Evolutionary conservation across 2,888 invertebrate genomes (phyloP).

Genomic region (Eristalinus sepulchralis): DNA sequence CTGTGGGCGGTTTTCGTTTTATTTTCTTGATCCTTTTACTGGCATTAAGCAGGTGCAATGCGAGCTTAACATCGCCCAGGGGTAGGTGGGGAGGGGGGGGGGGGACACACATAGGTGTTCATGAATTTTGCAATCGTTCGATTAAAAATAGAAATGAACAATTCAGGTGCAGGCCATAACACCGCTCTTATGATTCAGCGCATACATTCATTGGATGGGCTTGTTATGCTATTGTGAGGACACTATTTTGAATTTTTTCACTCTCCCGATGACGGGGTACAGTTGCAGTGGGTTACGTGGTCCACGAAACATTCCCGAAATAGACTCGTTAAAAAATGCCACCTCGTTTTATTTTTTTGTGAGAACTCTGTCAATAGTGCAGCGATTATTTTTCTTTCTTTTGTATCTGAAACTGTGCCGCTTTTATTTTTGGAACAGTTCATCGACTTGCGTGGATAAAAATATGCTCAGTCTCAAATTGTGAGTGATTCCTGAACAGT

Average conservation of each 20-base stretch:
- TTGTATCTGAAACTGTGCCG: not conserved
- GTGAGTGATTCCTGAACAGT: not conserved
- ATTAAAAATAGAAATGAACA: constrained; percentile 47
- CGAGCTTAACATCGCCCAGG: not conserved
- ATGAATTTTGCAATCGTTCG: constrained; percentile 46
- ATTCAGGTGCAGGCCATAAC: constrained; percentile 44
- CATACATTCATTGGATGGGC: not conserved
- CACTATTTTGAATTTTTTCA: not conserved
- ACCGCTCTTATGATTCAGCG: constrained; percentile 4
- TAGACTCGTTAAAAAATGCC: not conserved
- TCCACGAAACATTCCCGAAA: not conserved
- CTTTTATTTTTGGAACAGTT: not conserved
- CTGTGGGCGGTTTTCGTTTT: not conserved
- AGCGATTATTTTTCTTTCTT: not conserved
- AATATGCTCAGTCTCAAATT: not conserved
- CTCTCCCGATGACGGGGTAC: not conserved
- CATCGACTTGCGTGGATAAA: not conserved
- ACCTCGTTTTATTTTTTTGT: not conserved
- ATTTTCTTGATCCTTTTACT: not conserved
- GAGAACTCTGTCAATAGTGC: not conserved
- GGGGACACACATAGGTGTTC: not conserved
- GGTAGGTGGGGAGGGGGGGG: not conserved
- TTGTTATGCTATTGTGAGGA: not conserved
- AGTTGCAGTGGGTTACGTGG: not conserved
- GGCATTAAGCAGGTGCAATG: constrained; percentile 62